Conservation (phyloP, 2,113 vertebrate species). For the Cephalophus harveyi region DNA sequence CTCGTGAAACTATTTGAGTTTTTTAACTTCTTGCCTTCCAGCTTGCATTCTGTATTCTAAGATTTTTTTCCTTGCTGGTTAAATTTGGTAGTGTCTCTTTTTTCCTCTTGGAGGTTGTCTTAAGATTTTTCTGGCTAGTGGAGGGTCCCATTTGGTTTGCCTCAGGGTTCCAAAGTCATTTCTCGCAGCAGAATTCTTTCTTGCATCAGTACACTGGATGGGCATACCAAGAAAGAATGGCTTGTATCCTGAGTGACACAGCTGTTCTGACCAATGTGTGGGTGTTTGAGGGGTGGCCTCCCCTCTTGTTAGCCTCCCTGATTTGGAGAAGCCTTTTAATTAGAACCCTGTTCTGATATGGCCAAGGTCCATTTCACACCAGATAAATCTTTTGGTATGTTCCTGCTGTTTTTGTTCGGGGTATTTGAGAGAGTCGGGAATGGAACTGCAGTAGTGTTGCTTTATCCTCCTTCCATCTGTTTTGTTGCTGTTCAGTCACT, state of each 20-base stretch:
- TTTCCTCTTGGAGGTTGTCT: neutral
- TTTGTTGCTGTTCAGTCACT: neutral
- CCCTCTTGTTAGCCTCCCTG: neutral
- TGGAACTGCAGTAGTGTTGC: neutral
- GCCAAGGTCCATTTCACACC: neutral
- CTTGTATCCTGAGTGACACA: neutral
- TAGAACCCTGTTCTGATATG: neutral
- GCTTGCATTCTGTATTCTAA: neutral
- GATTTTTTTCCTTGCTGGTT: neutral
- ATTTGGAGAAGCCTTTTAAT: neutral
- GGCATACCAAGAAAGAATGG: neutral
- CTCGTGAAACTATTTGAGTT: neutral
- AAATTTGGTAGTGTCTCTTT: neutral
- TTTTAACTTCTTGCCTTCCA: neutral
- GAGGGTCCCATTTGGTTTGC: neutral
- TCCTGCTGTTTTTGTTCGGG: neutral
- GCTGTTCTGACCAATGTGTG: neutral
- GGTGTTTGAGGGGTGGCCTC: neutral
- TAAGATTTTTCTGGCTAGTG: neutral
- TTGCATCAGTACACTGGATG: neutral
- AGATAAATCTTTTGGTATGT: neutral
- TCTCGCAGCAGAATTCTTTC: neutral
- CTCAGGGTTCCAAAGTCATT: neutral
- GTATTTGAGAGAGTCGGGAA: neutral
- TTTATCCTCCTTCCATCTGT: neutral